Evolutionary conservation across 2,797 vertebrate genomes (phyloP).

Genomic region (Taeniopygia guttata): DNA sequence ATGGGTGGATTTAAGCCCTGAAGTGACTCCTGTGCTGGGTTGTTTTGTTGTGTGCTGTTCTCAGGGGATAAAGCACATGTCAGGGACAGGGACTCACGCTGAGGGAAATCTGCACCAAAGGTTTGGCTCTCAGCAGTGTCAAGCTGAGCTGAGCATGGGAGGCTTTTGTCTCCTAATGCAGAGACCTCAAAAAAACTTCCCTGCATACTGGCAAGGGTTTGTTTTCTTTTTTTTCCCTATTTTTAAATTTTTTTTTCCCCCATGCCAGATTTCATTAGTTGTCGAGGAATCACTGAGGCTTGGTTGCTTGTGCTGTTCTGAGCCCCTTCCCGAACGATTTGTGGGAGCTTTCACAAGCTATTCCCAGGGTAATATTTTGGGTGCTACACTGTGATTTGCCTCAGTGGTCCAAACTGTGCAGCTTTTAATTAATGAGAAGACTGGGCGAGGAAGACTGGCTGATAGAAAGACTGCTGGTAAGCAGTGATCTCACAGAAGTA

Average conservation of each 20-base stretch:
- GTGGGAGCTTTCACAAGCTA: background rate
- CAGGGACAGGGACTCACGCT: slow-evolving; percentile 47
- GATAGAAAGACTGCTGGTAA: background rate
- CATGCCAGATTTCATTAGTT: background rate
- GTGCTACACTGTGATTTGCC: background rate
- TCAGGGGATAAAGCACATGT: slow-evolving; percentile 8
- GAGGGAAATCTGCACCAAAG: slow-evolving; percentile 20
- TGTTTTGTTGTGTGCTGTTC: slow-evolving; percentile 17
- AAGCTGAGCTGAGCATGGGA: background rate
- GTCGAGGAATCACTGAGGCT: background rate
- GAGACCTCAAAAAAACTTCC: slow-evolving; percentile 26
- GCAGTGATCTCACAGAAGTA: background rate
- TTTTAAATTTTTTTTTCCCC: background rate
- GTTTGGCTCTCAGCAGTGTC: background rate
- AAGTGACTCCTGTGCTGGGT: slow-evolving; percentile 12
- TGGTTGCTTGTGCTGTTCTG: background rate
- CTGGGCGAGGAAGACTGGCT: background rate
- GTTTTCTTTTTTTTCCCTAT: background rate
- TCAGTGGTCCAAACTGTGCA: background rate
- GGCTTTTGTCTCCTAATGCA: slow-evolving; percentile 27
- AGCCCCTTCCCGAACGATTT: background rate
- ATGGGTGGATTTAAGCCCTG: background rate
- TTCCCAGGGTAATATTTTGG: background rate
- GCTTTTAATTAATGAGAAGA: background rate
- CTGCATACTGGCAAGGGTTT: background rate